These are phyloP conservation scores for Silurus asotus DNA, from an alignment of 2,113 vertebrate genomes.

Conservation along the genomic window DNA sequence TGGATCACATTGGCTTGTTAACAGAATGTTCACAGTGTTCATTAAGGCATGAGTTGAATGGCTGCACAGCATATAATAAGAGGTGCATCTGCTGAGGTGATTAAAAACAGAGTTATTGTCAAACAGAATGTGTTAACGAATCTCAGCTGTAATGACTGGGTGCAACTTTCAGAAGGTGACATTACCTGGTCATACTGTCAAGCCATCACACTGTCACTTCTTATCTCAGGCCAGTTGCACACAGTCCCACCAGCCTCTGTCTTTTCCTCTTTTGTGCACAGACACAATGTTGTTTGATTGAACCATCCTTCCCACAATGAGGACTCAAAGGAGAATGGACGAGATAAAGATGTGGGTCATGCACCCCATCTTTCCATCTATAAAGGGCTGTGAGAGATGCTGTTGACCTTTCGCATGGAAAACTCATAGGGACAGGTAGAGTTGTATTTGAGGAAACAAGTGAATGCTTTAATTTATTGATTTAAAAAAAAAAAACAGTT, in stretches of 20 bases:
- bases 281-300: constrained; percentile 63
- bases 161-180: constrained; percentile 52
- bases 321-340: constrained; percentile 20
- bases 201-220: constrained; percentile 27
- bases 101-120: constrained; percentile 57
- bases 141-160: constrained; percentile 63
- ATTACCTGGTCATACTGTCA: constrained; percentile 17
- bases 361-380: constrained; percentile 19
- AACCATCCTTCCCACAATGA: constrained; percentile 48
- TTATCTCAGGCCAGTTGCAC: constrained; percentile 34
- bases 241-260: constrained; percentile 27
- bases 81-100: constrained; percentile 45
- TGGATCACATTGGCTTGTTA: constrained; percentile 1
- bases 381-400: constrained; percentile 17
- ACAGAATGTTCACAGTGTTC: constrained; percentile 24
- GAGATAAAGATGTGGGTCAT: constrained; percentile 34
- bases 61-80: constrained; percentile 28
- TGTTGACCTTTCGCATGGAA: constrained; percentile 39
- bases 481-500: neutral
- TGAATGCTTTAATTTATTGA: constrained; percentile 10
- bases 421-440: neutral
- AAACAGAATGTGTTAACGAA: constrained; percentile 46
- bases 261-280: constrained; percentile 53
- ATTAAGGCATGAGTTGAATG: constrained; percentile 5
- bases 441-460: neutral